These are phyloP conservation scores for Pollachius pollachius DNA, from an alignment of 2,113 vertebrate species.

Conservation along the genomic window DNA sequence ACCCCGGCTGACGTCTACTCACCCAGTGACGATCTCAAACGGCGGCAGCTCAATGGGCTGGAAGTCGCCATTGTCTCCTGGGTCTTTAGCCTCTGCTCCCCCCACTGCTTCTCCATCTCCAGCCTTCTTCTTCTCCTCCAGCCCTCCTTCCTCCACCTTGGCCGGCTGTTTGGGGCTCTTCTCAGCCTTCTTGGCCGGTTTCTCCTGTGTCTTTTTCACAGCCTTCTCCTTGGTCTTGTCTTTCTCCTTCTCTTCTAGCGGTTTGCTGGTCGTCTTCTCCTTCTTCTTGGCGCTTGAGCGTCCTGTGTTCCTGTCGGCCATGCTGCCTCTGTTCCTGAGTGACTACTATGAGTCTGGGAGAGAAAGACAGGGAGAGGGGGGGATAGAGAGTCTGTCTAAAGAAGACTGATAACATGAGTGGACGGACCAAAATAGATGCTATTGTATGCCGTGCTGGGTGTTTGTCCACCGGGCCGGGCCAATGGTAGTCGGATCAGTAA, in stretches of 20 bases:
- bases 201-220: constrained; percentile 36
- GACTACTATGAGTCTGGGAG: constrained; percentile 19
- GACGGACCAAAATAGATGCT: constrained; percentile 64
- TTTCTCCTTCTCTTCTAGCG: constrained; percentile 53
- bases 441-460: constrained; percentile 55
- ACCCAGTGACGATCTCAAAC: constrained; percentile 92
- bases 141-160: constrained; percentile 23
- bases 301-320: constrained; percentile 61
- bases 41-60: constrained; percentile 84
- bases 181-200: constrained; percentile 46
- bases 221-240: constrained; percentile 42
- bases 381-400: constrained; percentile 18
- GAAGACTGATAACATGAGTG: constrained; percentile 56
- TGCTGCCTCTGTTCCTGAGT: constrained; percentile 39
- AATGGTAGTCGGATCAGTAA: constrained; percentile 31
- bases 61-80: constrained; percentile 67
- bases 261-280: constrained; percentile 62
- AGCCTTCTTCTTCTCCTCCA: constrained; percentile 32
- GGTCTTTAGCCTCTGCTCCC: constrained; percentile 27
- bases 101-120: constrained; percentile 34
- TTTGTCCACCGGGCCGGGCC: constrained; percentile 26
- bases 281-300: constrained; percentile 53
- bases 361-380: constrained; percentile 20
- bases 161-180: constrained; percentile 27
- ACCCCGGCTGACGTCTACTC: constrained; percentile 42